Percentiles rank a stretch among this genome's conserved stretches.
These are phyloP conservation scores for Drosophila lini DNA, from an alignment of 1,140 invertebrate species.

Conservation along the genomic window DNA sequence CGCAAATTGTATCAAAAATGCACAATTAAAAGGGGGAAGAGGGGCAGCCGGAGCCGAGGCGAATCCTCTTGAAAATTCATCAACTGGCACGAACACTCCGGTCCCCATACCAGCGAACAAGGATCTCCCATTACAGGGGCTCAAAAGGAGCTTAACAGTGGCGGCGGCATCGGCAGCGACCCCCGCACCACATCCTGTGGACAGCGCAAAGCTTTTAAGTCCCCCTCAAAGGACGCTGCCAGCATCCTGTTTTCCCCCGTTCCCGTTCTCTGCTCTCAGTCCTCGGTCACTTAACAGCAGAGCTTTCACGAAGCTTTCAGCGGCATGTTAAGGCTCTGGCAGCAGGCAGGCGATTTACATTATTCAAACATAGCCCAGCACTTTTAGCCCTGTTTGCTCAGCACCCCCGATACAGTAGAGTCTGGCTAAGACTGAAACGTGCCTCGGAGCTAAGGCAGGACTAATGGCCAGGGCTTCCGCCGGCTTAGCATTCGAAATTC, in stretches of 20 bases:
- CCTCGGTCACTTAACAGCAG: slow-evolving; percentile 58
- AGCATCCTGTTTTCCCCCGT: not conserved
- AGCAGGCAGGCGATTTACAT: slow-evolving; percentile 62
- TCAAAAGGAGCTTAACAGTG: slow-evolving; percentile 65
- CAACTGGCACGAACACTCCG: slow-evolving; percentile 37
- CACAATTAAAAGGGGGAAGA: slow-evolving; percentile 44
- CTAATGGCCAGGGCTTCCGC: slow-evolving; percentile 16
- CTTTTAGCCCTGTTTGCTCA: slow-evolving; percentile 62
- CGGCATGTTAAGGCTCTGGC: slow-evolving; percentile 62
- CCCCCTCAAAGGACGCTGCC: slow-evolving; percentile 43
- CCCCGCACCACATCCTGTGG: slow-evolving; percentile 68
- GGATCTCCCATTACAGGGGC: slow-evolving; percentile 66
- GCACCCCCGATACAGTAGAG: slow-evolving; percentile 20
- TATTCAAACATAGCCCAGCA: slow-evolving; percentile 70
- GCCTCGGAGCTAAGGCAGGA: not conserved
- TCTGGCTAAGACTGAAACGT: not conserved
- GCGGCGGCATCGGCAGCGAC: not conserved
- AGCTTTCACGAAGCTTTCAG: slow-evolving; percentile 75
- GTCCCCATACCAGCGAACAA: slow-evolving; percentile 2
- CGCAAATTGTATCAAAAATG: slow-evolving; percentile 52
- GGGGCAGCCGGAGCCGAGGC: not conserved
- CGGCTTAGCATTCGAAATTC: slow-evolving; percentile 7
- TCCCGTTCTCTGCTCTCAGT: not conserved
- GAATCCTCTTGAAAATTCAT: slow-evolving; percentile 49
- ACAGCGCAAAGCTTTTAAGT: slow-evolving; percentile 78